Evolutionary conservation across 2,797 vertebrate species (phyloP), one percentile per base, ranked within the genome.

Genomic region (Trichosurus vulpecula): DNA sequence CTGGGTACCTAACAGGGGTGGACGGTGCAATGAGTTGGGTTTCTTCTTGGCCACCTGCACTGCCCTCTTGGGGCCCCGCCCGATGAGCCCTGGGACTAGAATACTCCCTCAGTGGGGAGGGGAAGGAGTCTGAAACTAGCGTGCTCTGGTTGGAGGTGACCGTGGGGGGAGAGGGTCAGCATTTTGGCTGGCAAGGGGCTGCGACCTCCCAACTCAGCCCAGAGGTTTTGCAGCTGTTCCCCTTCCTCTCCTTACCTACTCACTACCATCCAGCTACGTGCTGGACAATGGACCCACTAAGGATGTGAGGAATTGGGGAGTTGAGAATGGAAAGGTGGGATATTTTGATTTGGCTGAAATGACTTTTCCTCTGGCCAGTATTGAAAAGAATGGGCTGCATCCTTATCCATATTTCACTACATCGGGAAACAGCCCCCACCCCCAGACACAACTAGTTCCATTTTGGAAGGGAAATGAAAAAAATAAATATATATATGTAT

Each of bases 1-100:
- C 97, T 97, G 96, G 98, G 98, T 97, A 98, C 98, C 97, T n/a
- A 3, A 98, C 91, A 98, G 96, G 94, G 95, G 94, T 94, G 97
- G 97, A 97, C 90, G 3, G 52, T 91, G 94, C 96, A 97, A 94
- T 96, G 95, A 90, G 90, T 56, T 94, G 57, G 94, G 95, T 97
- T 95, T 93, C 8, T 98, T 98, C 97, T 96, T 96, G 97, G 98
- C 95, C 97, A 95, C 94, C 95, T 94, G 97, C 91, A 92, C 97
- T 92, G 54, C 74, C 74, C 96, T 96, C 92, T 96, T 96, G 93
- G 94, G 94, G 54, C 95, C 94, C 94, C 95, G 94, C 74, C 92
- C 90, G 8, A 47, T 47, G 74, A 81, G 74, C 74, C 74, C 41
- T 41, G 61, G n/a, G 35, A 74, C 58, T 66, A 19, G 35, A 66